phyloP scores from a whole-genome alignment of 2,888 invertebrate genomes.

The Lasius fuliginosus region DNA sequence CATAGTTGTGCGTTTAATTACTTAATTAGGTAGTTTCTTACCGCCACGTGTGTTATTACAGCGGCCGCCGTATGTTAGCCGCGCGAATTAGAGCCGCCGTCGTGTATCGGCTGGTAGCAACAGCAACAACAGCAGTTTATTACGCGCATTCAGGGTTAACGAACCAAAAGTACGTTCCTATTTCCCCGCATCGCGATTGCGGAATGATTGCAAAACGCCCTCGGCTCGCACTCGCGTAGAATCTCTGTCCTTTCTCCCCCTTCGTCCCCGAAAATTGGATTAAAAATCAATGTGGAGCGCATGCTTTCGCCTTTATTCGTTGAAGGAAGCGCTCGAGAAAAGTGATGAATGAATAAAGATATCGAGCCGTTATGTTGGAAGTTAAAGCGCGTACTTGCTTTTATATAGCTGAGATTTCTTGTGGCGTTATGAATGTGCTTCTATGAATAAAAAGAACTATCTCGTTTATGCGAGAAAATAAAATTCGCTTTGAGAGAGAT shows the following conservation, averaged over 20 bases:
- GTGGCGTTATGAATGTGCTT: background rate
- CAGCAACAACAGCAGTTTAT: constrained; percentile 36
- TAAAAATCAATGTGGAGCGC: constrained; percentile 18
- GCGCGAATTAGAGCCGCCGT: constrained; percentile 48
- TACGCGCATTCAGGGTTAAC: constrained; percentile 58
- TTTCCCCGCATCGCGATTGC: constrained; percentile 38
- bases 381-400: background rate
- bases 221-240: background rate
- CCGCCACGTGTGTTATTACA: constrained; percentile 50
- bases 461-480: background rate
- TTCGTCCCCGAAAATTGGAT: background rate
- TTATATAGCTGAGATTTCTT: background rate
- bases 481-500: background rate
- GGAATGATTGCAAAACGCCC: constrained; percentile 26
- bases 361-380: background rate
- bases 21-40: constrained; percentile 64
- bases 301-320: constrained; percentile 39
- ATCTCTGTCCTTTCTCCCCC: background rate
- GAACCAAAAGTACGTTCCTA: constrained; percentile 45
- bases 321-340: background rate
- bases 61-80: constrained; percentile 40
- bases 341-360: constrained; percentile 19
- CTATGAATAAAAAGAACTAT: background rate
- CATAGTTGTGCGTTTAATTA: constrained; percentile 58
- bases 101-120: constrained; percentile 39